phyloP scores from a whole-genome alignment of 2,888 invertebrate genomes.

The Ceratothoa steindachneri region DNA sequence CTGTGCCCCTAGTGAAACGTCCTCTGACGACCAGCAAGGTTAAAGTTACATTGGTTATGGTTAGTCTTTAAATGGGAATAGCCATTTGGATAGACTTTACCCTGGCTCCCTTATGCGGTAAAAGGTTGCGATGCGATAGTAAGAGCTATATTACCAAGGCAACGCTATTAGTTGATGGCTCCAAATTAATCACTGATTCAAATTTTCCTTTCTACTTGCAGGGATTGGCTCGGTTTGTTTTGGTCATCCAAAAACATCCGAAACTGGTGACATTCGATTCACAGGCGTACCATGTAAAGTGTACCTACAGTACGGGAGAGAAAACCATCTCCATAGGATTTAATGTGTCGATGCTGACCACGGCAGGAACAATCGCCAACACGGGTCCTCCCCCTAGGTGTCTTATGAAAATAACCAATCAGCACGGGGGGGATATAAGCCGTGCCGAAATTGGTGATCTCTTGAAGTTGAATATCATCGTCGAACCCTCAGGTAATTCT shows the following conservation, averaged over 20 bases:
- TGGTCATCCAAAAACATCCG: conserved; percentile 94
- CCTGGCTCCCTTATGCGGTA: too few relatives aligned
- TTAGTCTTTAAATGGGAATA: too few relatives aligned
- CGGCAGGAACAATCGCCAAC: conserved; percentile 90
- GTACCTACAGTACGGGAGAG: conserved; percentile 75
- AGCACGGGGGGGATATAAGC: conserved; percentile 79
- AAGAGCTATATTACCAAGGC: too few relatives aligned
- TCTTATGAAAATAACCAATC: conserved; percentile 83
- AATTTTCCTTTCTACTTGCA: too few relatives aligned
- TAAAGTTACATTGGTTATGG: too few relatives aligned
- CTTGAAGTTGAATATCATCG: conserved; percentile 77
- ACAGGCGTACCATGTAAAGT: conserved; percentile 92
- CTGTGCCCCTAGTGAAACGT: too few relatives aligned
- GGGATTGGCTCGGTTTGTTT: conserved; percentile 86
- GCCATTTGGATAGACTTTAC: too few relatives aligned
- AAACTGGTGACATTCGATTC: conserved; percentile 90
- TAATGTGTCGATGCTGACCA: conserved; percentile 91
- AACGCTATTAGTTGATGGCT: too few relatives aligned
- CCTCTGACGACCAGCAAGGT: too few relatives aligned
- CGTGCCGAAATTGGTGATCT: conserved; percentile 89
- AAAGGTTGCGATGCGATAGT: too few relatives aligned
- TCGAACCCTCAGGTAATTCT: conserved; percentile 66
- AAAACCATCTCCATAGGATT: conserved; percentile 87
- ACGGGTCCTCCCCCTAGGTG: conserved; percentile 91
- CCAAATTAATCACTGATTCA: too few relatives aligned